Evolutionary conservation across 2,888 invertebrate species (phyloP).

Genomic region (Chironomus riparius): DNA sequence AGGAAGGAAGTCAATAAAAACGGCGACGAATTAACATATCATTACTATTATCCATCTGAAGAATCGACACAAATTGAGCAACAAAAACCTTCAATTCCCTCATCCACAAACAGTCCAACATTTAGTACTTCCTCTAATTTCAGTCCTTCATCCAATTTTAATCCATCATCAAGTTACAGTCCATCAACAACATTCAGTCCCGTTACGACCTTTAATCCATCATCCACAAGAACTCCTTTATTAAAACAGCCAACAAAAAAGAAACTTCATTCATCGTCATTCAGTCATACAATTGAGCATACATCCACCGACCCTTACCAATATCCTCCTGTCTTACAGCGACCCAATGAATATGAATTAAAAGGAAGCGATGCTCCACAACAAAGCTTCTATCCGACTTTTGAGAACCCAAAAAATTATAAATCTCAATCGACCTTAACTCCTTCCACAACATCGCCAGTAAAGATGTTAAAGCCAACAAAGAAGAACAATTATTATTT

Average conservation of each 20-base stretch:
- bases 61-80: not conserved
- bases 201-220: not conserved
- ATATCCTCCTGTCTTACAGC: slow-evolving; percentile 18
- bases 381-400: not conserved
- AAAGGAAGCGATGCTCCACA: not conserved
- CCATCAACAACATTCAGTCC: too few species aligned
- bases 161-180: too few species aligned
- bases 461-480: slow-evolving; percentile 21
- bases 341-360: slow-evolving; percentile 11
- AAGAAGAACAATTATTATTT: slow-evolving; percentile 37
- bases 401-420: not conserved
- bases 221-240: not conserved
- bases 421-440: not conserved
- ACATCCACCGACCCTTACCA: slow-evolving; percentile 23
- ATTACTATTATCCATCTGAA: slow-evolving; percentile 12
- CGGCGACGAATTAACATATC: slow-evolving; percentile 2
- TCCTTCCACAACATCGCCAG: not conserved
- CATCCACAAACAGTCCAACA: not conserved
- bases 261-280: not conserved
- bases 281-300: not conserved
- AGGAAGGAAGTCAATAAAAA: slow-evolving; percentile 6
- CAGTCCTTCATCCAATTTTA: not conserved
- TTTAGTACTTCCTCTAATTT: not conserved
- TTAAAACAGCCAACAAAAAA: not conserved
- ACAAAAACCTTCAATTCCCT: not conserved